Conservation (phyloP, 2,888 invertebrate genomes). For the Ceramica pisi region DNA sequence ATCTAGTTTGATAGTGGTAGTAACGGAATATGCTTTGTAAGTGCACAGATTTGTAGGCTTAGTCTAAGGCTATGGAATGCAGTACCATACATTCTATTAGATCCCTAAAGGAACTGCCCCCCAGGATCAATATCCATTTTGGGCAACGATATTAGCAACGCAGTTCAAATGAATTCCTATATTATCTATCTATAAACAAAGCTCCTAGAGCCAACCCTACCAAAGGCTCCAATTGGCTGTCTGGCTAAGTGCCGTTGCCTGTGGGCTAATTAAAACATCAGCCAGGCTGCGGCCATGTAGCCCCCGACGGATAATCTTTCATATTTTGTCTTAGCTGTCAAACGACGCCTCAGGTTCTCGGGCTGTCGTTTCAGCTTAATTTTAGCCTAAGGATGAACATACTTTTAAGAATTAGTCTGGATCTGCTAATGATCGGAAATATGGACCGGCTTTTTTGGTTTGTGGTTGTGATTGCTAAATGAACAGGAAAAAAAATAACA, state of each 20-base stretch:
- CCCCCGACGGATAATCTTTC: constrained; percentile 84
- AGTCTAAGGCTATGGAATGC: too few species aligned
- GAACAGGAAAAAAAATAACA: neutral
- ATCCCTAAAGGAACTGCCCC: too few species aligned
- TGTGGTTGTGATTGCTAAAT: neutral
- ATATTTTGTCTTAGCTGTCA: constrained; percentile 89
- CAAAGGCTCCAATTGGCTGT: constrained; percentile 78
- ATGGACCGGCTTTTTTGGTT: neutral
- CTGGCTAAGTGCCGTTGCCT: constrained; percentile 85
- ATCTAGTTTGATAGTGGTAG: neutral
- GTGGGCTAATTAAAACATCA: constrained; percentile 90
- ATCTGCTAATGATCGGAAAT: constrained; percentile 43
- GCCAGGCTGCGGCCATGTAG: constrained; percentile 76
- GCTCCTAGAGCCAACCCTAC: constrained; percentile 74
- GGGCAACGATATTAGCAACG: neutral
- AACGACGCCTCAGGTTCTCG: constrained; percentile 70
- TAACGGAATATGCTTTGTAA: too few species aligned
- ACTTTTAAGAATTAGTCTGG: constrained; percentile 50
- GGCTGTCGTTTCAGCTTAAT: constrained; percentile 44
- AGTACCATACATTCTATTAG: too few species aligned
- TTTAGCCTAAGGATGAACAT: constrained; percentile 35
- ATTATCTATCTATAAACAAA: neutral
- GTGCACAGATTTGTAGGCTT: too few species aligned
- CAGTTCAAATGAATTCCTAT: too few species aligned
- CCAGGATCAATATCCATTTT: too few species aligned